Conservation (phyloP, 2,888 invertebrate genomes). For the Limulus polyphemus region DNA sequence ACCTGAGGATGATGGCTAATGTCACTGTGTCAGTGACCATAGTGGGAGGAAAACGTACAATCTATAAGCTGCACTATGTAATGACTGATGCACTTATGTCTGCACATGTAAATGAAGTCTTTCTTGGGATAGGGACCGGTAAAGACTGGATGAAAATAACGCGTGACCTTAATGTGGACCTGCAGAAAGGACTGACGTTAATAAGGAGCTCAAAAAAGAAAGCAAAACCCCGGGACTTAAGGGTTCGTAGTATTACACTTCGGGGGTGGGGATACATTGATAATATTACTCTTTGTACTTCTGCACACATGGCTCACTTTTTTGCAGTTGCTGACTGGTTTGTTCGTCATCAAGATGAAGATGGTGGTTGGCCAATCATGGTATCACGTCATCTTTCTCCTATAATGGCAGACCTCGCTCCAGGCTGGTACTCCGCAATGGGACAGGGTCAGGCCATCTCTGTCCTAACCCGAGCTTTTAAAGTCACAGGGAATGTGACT, state of each 20-base stretch:
- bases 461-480: constrained; percentile 67
- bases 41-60: constrained; percentile 53
- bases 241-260: constrained; percentile 34
- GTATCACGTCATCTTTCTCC: constrained; percentile 53
- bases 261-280: constrained; percentile 59
- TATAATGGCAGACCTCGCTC: constrained; percentile 61
- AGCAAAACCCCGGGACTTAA: constrained; percentile 20
- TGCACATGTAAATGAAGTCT: constrained; percentile 33
- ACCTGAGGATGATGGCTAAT: constrained; percentile 56
- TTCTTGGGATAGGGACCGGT: constrained; percentile 22
- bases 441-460: constrained; percentile 92
- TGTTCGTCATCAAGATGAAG: constrained; percentile 64
- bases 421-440: constrained; percentile 97
- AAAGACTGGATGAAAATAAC: constrained; percentile 60
- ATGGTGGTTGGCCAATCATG: constrained; percentile 89
- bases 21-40: constrained; percentile 67
- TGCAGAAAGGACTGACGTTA: constrained; percentile 65
- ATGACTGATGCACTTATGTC: constrained; percentile 58
- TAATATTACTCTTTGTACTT: constrained; percentile 62
- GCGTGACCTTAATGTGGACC: constrained; percentile 74
- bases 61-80: constrained; percentile 68
- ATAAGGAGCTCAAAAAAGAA: constrained; percentile 19
- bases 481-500: constrained; percentile 50
- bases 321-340: constrained; percentile 89
- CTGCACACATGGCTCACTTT: constrained; percentile 81